Conservation (phyloP, 2,888 invertebrate species). For the Protodeltote pygarga region DNA sequence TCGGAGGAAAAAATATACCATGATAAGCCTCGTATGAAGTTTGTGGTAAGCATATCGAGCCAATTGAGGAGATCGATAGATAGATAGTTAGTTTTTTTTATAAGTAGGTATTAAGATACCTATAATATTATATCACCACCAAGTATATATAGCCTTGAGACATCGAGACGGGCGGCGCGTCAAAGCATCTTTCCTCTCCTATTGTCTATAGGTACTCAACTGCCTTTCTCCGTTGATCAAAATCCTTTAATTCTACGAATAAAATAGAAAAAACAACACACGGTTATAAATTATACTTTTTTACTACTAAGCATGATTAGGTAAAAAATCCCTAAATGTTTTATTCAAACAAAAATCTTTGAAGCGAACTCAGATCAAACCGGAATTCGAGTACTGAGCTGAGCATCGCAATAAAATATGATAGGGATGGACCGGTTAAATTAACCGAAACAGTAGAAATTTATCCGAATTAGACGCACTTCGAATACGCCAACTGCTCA, state of each 20-base stretch:
- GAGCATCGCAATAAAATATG: constrained; percentile 44
- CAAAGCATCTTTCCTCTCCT: no score
- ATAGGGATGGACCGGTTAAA: constrained; percentile 54
- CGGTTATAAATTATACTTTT: no score
- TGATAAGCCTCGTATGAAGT: constrained; percentile 45
- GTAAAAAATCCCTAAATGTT: constrained; percentile 16
- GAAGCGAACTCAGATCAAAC: constrained; percentile 32
- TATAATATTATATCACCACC: no score
- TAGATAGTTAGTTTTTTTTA: no score
- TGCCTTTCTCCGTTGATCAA: no score
- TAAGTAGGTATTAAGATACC: no score
- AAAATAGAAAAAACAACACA: no score
- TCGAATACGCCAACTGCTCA: constrained; percentile 38
- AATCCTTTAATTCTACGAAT: no score
- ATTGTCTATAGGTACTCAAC: no score
- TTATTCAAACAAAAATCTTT: constrained; percentile 33
- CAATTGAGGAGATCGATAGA: constrained; percentile 20
- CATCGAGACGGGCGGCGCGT: no score
- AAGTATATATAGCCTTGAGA: no score
- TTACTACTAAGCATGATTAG: constrained; percentile 8
- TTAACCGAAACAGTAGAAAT: constrained; percentile 60
- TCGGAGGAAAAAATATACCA: constrained; percentile 40
- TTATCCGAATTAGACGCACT: constrained; percentile 58
- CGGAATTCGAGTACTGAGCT: constrained; percentile 18
- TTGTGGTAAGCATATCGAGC: constrained; percentile 31